These are phyloP conservation scores for Zaprionus lineosus DNA, from an alignment of 2,888 invertebrate genomes.

Conservation along the genomic window DNA sequence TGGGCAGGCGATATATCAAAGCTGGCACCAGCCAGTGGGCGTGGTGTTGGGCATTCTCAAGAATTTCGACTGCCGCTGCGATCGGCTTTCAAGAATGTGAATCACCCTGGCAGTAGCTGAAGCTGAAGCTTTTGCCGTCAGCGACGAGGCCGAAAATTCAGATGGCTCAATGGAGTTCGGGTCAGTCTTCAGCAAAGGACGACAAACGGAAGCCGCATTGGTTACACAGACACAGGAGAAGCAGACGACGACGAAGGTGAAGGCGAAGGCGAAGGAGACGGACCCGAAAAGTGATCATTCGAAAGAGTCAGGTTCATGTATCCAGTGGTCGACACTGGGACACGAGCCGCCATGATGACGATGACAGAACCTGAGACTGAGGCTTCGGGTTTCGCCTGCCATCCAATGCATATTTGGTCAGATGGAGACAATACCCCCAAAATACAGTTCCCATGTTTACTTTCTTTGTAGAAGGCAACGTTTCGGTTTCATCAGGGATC, in stretches of 20 bases:
- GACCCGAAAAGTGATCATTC: conserved; percentile 28
- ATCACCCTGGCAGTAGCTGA: conserved; percentile 51
- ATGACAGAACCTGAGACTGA: conserved; percentile 7
- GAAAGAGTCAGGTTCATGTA: conserved; percentile 33
- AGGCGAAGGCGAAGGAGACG: conserved; percentile 5
- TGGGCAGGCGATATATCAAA: conserved; percentile 60
- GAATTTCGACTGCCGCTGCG: conserved; percentile 59
- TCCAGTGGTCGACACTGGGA: conserved; percentile 27
- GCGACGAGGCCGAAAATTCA: conserved; percentile 9
- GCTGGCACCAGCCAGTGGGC: conserved; percentile 32
- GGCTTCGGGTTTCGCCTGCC: neutral
- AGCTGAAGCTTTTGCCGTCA: conserved; percentile 30
- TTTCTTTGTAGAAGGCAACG: neutral
- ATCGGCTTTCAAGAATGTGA: conserved; percentile 63
- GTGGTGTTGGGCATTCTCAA: conserved; percentile 62
- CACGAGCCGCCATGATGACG: conserved; percentile 39
- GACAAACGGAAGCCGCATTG: conserved; percentile 77
- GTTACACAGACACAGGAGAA: conserved; percentile 42
- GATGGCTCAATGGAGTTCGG: no score
- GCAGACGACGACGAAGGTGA: neutral
- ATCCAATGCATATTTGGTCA: no score
- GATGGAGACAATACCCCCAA: no score
- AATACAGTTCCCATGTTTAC: no score
- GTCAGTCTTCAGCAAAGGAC: conserved; percentile 65
- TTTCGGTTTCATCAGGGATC: no score